Conservation (phyloP, 2,888 invertebrate species). For the Synergus umbraculus region DNA sequence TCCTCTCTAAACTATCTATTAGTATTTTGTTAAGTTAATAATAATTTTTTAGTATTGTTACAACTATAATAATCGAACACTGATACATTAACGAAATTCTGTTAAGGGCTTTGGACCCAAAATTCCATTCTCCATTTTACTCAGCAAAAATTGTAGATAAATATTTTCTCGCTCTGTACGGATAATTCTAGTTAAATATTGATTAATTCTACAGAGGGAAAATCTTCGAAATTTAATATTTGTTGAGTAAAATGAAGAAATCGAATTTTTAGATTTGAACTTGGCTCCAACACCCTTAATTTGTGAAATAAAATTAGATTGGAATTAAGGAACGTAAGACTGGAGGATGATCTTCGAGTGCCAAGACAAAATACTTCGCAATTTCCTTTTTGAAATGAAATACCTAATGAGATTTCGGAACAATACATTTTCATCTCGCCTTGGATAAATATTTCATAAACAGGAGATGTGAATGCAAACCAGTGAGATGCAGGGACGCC, state of each 20-base stretch:
- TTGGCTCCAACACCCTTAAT: not conserved
- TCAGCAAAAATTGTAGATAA: too few species aligned
- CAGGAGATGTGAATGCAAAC: not conserved
- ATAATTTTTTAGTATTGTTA: not conserved
- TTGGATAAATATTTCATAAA: not conserved
- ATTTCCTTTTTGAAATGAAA: constrained; percentile 14
- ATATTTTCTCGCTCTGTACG: too few species aligned
- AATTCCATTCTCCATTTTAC: too few species aligned
- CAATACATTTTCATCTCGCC: constrained; percentile 22
- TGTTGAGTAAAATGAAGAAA: too few species aligned
- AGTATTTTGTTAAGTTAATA: not conserved
- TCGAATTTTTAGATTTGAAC: too few species aligned
- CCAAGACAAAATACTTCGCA: constrained; percentile 25
- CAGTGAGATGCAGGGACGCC: not conserved
- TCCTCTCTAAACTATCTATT: not conserved
- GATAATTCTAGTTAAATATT: too few species aligned
- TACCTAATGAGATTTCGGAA: constrained; percentile 33
- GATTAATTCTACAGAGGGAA: too few species aligned
- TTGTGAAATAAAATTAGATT: not conserved
- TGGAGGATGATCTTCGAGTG: constrained; percentile 23
- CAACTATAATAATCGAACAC: not conserved
- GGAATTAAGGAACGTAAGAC: not conserved
- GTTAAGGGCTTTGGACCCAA: too few species aligned
- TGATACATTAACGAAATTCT: not conserved
- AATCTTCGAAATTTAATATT: too few species aligned